These are phyloP conservation scores for Phyllotreta cruciferae DNA, from an alignment of 2,888 invertebrate species.

Conservation along the genomic window DNA sequence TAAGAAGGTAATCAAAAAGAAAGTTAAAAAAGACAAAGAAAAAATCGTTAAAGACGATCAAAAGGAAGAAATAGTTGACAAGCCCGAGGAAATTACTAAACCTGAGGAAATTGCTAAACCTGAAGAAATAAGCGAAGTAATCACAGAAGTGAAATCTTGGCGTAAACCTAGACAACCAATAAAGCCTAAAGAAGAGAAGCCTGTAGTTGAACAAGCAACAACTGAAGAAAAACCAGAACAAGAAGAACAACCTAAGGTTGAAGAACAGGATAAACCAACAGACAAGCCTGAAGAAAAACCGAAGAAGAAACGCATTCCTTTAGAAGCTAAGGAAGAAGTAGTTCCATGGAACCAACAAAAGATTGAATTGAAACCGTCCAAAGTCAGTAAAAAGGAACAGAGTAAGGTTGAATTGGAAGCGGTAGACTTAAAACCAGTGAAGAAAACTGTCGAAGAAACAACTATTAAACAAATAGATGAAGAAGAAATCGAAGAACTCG, in stretches of 20 bases:
- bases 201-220: constrained; percentile 45
- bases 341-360: constrained; percentile 70
- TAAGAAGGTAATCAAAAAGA: constrained; percentile 62
- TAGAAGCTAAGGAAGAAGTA: constrained; percentile 48
- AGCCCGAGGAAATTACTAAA: constrained; percentile 16
- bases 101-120: not conserved
- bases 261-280: constrained; percentile 27
- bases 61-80: constrained; percentile 55
- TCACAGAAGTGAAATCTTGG: constrained; percentile 23
- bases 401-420: constrained; percentile 40
- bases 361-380: constrained; percentile 61
- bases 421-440: constrained; percentile 42
- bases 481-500: constrained; percentile 30
- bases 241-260: constrained; percentile 9
- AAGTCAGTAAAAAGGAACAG: constrained; percentile 57
- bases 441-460: constrained; percentile 6
- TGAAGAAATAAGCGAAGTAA: not conserved
- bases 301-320: constrained; percentile 39
- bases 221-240: constrained; percentile 33
- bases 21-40: constrained; percentile 55
- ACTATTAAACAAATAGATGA: not conserved
- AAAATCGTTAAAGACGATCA: constrained; percentile 67
- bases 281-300: constrained; percentile 44
- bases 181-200: constrained; percentile 41
- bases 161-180: constrained; percentile 21